phyloP scores from a whole-genome alignment of 2,113 vertebrate genomes.

The Dicerorhinus sumatrensis region DNA sequence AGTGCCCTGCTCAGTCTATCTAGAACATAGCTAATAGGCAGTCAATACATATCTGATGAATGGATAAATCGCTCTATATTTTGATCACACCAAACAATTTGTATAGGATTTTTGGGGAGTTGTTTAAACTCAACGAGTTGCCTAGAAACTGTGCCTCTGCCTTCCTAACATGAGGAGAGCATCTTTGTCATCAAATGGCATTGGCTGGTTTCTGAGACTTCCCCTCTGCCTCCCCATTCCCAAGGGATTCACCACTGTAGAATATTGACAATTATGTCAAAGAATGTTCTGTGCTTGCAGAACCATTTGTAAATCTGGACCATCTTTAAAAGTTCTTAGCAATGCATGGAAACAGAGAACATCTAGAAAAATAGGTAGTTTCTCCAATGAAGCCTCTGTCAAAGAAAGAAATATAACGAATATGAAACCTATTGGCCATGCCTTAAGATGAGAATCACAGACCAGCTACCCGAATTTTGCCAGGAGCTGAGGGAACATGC shows the following conservation, averaged over 20 bases:
- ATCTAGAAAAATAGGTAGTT: slow-evolving; percentile 8
- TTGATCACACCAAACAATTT: background rate
- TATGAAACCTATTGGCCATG: slow-evolving; percentile 51
- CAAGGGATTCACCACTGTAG: background rate
- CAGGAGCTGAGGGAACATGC: background rate
- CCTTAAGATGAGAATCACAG: background rate
- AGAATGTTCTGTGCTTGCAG: background rate
- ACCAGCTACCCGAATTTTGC: background rate
- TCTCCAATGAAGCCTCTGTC: background rate
- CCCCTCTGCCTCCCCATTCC: background rate
- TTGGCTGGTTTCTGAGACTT: background rate
- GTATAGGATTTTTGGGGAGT: background rate
- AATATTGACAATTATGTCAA: background rate
- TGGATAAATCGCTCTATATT: background rate
- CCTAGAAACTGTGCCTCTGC: background rate
- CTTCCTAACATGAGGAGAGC: background rate
- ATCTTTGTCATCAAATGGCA: background rate
- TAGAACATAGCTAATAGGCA: background rate
- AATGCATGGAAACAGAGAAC: background rate
- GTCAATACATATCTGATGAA: background rate
- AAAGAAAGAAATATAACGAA: slow-evolving; percentile 5
- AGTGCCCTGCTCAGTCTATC: background rate
- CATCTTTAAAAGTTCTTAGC: slow-evolving; percentile 22
- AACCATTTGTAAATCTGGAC: slow-evolving; percentile 6
- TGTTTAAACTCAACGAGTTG: background rate